These are phyloP conservation scores for Ceratina australensis DNA, from an alignment of 1,140 invertebrate species.

Conservation along the genomic window DNA sequence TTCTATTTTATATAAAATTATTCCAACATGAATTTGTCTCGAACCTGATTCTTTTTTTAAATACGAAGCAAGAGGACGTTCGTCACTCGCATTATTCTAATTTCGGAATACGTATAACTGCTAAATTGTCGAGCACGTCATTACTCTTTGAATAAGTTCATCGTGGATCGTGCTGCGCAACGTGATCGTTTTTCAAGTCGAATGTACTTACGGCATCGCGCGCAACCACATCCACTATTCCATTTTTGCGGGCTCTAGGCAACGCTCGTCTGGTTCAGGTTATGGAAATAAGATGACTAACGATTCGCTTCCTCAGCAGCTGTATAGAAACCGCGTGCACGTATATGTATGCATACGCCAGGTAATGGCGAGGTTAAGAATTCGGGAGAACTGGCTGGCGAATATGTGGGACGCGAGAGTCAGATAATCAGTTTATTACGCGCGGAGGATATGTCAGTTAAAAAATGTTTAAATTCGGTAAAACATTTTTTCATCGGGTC, in stretches of 20 bases:
- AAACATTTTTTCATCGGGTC: too few relatives aligned
- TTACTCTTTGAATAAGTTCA: conserved; percentile 50
- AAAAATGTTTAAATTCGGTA: too few relatives aligned
- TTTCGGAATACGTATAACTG: conserved; percentile 6
- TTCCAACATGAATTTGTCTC: too few relatives aligned
- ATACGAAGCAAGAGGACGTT: too few relatives aligned
- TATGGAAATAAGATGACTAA: conserved; percentile 64
- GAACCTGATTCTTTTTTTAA: too few relatives aligned
- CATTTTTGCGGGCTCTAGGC: conserved; percentile 61
- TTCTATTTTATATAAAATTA: too few relatives aligned
- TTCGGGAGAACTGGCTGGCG: conserved; percentile 18
- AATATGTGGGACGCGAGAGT: not conserved
- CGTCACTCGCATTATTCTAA: conserved; percentile 24
- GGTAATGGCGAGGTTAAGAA: conserved; percentile 46
- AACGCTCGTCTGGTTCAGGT: conserved; percentile 57
- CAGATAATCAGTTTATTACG: not conserved
- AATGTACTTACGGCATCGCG: conserved; percentile 41
- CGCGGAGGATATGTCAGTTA: too few relatives aligned
- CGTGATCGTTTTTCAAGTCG: conserved; percentile 51
- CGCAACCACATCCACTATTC: conserved; percentile 46
- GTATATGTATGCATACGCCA: not conserved
- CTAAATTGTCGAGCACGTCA: conserved; percentile 40
- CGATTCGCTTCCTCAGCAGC: conserved; percentile 45
- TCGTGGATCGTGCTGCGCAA: conserved; percentile 50
- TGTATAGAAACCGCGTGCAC: conserved; percentile 17